Percentiles rank a stretch among this genome's conserved stretches.
Evolutionary conservation across 2,888 invertebrate genomes (phyloP).

Genomic region (Pammene fasciana): DNA sequence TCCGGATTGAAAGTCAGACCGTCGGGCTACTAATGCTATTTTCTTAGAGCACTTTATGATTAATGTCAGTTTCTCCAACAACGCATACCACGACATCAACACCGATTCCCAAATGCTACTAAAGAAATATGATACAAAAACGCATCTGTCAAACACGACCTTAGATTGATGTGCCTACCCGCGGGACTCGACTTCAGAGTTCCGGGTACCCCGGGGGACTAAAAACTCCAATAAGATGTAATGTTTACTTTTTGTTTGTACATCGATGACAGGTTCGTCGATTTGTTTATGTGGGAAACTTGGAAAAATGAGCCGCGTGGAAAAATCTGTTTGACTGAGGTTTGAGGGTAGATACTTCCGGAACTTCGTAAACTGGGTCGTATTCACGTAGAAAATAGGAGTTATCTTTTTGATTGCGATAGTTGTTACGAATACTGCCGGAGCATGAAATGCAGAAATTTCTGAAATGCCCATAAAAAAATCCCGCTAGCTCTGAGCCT

Average conservation of each 20-base stretch:
- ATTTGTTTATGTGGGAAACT: slow-evolving; percentile 13
- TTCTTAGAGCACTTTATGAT: too few relatives aligned
- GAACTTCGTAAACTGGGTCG: too few relatives aligned
- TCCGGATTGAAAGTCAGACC: too few relatives aligned
- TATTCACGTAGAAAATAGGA: too few relatives aligned
- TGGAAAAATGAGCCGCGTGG: neutral
- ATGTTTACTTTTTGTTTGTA: slow-evolving; percentile 44
- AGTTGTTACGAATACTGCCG: too few relatives aligned
- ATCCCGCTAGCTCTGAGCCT: too few relatives aligned
- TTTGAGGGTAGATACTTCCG: too few relatives aligned
- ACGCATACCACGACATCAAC: slow-evolving; percentile 6
- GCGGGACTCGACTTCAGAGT: slow-evolving; percentile 49
- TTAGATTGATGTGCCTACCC: slow-evolving; percentile 63
- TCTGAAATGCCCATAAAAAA: too few relatives aligned
- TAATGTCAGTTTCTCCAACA: neutral
- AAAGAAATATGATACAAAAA: slow-evolving; percentile 63
- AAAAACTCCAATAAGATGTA: slow-evolving; percentile 55
- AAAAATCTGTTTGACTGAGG: neutral
- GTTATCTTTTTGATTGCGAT: too few relatives aligned
- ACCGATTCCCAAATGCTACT: slow-evolving; percentile 46
- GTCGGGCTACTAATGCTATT: too few relatives aligned
- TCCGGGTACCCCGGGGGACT: slow-evolving; percentile 51
- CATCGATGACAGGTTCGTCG: slow-evolving; percentile 11
- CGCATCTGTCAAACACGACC: slow-evolving; percentile 61
- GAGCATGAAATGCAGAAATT: too few relatives aligned